Evolutionary conservation across 1,140 invertebrate genomes (phyloP), one percentile per base, ranked within the genome.

Genomic region (Oreohelix idahoensis): DNA sequence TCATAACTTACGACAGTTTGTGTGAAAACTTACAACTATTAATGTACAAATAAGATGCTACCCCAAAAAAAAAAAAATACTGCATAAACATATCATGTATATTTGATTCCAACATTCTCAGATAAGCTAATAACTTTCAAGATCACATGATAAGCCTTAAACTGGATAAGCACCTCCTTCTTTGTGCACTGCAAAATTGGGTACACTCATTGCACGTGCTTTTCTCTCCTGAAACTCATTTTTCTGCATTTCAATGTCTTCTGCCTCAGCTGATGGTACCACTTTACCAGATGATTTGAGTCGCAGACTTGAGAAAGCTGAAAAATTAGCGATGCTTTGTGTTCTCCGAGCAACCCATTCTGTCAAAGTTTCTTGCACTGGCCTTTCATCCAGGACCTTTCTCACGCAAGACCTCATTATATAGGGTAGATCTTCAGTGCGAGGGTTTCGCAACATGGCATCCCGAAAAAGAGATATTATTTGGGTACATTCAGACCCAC

Each of bases 381-480:
- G 80, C 38, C 80, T 23, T 45, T 74, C 71, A 35, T 82, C 80
- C 15, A 82, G 71, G 49, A 75, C 32, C n/a, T 82, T 73, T 29
- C 71, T 76, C 38, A 90, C 84, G 80, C 88, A 89, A 1, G 89
- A 86, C 58, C 88, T 88, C 80, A 92, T 84, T 45, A 91, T 84
- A 29, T 82, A 83, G n/a, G 88, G 85, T 29, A 92, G 77, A 38
- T 92, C 88, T 45, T 84, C 78, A 4, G 88, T 73, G 32, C 71
- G 45, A 0, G 88, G 89, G 51, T 90, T 88, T 70, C 87, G 85
- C 13, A 86, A 58, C n/a, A 91, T 66, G 23, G 88, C 79, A 81
- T 89, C 88, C 26, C 91, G 84, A 81, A 92, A 91, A 36, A 87
- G 83, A 17, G 85, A 73, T n/a, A 92, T 89, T 29, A 92, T 87